Evolutionary conservation across 2,888 invertebrate species (phyloP), one percentile per base, ranked within the genome.

Genomic region (Geophilus truncorum): DNA sequence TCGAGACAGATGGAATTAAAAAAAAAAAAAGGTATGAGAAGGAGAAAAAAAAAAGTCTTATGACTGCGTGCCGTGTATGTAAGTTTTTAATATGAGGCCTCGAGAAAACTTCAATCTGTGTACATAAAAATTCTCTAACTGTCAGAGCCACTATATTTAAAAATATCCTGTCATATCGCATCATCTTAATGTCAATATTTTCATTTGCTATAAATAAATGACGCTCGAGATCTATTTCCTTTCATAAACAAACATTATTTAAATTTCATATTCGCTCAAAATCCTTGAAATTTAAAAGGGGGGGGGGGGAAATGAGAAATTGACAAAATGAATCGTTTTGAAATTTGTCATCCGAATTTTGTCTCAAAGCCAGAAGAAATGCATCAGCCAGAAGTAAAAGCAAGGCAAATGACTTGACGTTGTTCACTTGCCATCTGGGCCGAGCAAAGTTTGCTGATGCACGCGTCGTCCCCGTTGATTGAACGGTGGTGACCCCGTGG

Each of bases 401-500:
- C 51, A n/a, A 51, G 18, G 51, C 51, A 51, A 51, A n/a, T 28
- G 70, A 70, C 70, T 28, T 25, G 70, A 70, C 70, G 28, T 70
- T 70, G 70, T 28, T 70, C 70, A 70, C 28, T 70, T 28, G 9
- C 28, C 70, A 70, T 70, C 25, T 70, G 70, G 70, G 70, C 70
- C 70, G 28, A 70, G 70, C 28, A 70, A 70, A 70, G 28, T 70
- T 70, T 70, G 70, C 70, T 70, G 70, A 70, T 70, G 70, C 70
- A 70, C 70, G 28, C 15, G 12, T 70, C 70, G 28, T 70, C 70
- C 25, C 70, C 70, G 70, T 70, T 70, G 70, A 70, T 70, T 70
- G 70, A 70, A 70, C 70, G 70, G 70, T 70, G 70, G 70, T 70
- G 70, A 70, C 70, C 70, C 28, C 70, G 70, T 70, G 70, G 70